Conservation (phyloP, 2,113 vertebrate species). For the Crocuta crocuta region DNA sequence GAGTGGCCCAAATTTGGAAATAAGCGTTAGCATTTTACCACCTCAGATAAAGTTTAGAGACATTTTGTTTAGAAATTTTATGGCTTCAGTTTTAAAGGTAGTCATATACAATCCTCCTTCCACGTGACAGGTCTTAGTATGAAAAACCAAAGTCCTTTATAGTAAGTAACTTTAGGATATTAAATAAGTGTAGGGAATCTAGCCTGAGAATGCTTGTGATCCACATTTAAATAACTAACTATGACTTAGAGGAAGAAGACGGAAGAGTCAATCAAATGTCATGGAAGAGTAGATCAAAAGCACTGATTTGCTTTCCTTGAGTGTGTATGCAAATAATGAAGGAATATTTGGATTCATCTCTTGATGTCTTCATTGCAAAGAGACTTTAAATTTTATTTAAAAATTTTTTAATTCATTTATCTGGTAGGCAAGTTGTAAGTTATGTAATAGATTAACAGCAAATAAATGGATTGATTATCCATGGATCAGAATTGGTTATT, state of each 20-base stretch:
- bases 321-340: not conserved
- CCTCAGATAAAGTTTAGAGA: not conserved
- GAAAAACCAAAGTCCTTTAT: not conserved
- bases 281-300: too few relatives aligned
- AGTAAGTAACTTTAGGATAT: not conserved
- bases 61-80: not conserved
- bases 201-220: not conserved
- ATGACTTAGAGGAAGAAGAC: not conserved
- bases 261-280: not conserved
- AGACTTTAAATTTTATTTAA: constrained; percentile 24
- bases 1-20: not conserved
- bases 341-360: not conserved
- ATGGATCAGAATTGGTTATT: not conserved
- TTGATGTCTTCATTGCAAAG: not conserved
- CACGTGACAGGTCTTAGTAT: not conserved
- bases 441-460: not conserved
- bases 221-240: not conserved
- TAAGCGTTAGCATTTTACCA: not conserved
- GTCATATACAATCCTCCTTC: not conserved
- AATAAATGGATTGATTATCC: not conserved
- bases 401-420: not conserved
- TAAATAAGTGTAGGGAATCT: not conserved
- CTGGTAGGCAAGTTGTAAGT: not conserved
- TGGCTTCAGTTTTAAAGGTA: not conserved
- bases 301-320: not conserved